These are phyloP conservation scores for Plotosus lineatus DNA, from an alignment of 2,113 vertebrate species.

Conservation along the genomic window DNA sequence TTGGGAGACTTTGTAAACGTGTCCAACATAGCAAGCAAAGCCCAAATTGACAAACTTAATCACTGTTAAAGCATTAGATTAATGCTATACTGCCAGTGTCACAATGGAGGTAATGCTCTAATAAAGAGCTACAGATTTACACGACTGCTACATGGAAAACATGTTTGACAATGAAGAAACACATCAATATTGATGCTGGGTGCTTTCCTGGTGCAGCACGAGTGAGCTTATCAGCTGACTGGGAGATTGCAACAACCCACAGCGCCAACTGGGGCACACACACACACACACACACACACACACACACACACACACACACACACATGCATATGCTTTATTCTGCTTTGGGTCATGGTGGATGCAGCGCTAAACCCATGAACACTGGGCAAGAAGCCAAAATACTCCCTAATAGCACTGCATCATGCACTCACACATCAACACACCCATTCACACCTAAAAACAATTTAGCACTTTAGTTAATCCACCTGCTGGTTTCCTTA, in stretches of 20 bases:
- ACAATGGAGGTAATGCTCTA: not conserved
- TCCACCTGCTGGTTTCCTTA: not conserved
- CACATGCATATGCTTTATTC: not conserved
- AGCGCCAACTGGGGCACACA: slow-evolving; percentile 11
- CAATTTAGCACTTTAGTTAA: not conserved
- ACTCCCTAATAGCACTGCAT: not conserved
- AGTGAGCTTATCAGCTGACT: slow-evolving; percentile 11
- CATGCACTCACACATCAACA: not conserved
- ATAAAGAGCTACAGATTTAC: not conserved
- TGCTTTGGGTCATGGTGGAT: not conserved
- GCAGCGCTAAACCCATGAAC: not conserved
- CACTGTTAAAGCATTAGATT: not conserved
- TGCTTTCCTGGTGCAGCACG: not conserved
- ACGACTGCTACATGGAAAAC: not conserved
- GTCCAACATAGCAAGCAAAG: slow-evolving; percentile 9
- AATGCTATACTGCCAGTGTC: not conserved
- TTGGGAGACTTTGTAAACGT: not conserved
- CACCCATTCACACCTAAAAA: not conserved
- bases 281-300: slow-evolving; percentile 5
- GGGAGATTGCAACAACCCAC: not conserved
- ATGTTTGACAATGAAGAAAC: not conserved
- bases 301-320: slow-evolving; percentile 1
- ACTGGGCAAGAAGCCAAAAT: not conserved
- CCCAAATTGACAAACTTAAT: not conserved
- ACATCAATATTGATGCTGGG: not conserved